Evolutionary conservation across 2,888 invertebrate species (phyloP).

Genomic region (Nemotelus pantherinus): DNA sequence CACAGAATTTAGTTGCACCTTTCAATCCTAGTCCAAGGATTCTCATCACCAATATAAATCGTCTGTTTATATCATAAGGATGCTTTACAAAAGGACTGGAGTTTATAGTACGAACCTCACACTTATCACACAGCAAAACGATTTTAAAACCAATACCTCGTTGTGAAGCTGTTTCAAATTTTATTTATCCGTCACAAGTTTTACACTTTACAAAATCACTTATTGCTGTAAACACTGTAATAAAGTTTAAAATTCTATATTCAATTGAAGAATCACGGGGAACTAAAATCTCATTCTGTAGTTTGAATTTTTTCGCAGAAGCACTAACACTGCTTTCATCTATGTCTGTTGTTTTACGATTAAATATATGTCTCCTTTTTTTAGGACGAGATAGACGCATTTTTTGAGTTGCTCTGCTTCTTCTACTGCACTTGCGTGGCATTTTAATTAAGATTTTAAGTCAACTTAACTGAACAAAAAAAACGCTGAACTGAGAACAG

Average conservation of each 20-base stretch:
- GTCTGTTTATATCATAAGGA: constrained; percentile 43
- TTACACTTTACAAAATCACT: constrained; percentile 46
- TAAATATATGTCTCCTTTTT: not conserved
- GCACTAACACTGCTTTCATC: not conserved
- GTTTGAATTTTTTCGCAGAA: constrained; percentile 18
- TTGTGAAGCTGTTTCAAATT: constrained; percentile 52
- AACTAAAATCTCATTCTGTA: constrained; percentile 23
- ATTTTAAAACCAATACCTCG: constrained; percentile 55
- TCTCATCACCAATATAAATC: not conserved
- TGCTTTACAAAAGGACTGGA: constrained; percentile 45
- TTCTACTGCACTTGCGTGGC: not conserved
- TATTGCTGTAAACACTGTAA: constrained; percentile 50
- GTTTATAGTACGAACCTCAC: constrained; percentile 49
- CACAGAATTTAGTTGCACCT: not conserved
- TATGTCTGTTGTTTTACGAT: not conserved
- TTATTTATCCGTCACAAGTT: constrained; percentile 50
- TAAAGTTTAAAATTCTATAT: constrained; percentile 47
- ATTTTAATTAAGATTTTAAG: not conserved
- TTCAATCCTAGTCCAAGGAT: not conserved
- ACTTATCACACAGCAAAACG: constrained; percentile 53
- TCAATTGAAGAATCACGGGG: constrained; percentile 46
- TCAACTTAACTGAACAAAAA: not conserved
- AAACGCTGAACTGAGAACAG: not conserved
- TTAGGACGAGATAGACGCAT: not conserved
- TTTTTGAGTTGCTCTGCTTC: not conserved